Evolutionary conservation across 2,113 vertebrate genomes (phyloP).

Genomic region (Parus major): DNA sequence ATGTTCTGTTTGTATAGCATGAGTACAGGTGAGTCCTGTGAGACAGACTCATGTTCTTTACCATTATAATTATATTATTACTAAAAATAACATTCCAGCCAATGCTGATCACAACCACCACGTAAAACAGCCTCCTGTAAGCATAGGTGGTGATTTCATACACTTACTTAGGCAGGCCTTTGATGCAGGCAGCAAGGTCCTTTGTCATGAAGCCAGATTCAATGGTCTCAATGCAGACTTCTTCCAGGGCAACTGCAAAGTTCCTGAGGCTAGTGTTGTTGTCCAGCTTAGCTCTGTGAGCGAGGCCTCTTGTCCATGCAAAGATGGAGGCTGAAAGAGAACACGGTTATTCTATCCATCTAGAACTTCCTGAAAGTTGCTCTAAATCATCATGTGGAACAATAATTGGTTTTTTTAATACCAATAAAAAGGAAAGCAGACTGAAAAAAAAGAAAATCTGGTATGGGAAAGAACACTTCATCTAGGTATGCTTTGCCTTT

Average conservation of each 20-base stretch:
- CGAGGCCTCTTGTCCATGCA: conserved; percentile 93
- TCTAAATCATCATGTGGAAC: not conserved
- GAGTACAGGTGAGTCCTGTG: not conserved
- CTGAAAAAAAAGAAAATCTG: not conserved
- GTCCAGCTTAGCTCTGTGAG: conserved; percentile 93
- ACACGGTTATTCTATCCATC: not conserved
- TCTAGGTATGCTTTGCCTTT: not conserved
- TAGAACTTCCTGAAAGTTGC: not conserved
- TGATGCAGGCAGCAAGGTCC: conserved; percentile 96
- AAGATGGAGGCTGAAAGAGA: conserved; percentile 90
- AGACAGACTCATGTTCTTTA: not conserved
- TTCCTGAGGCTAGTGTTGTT: conserved; percentile 82
- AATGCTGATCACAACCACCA: not conserved
- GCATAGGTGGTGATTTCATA: not conserved
- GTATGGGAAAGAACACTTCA: not conserved
- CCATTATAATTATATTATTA: not conserved
- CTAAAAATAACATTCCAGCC: not conserved
- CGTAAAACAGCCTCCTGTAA: not conserved
- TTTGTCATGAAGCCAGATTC: conserved; percentile 98
- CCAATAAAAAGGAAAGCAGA: not conserved
- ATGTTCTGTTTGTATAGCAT: not conserved
- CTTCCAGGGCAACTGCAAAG: conserved; percentile 88
- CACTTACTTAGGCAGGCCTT: conserved; percentile 91
- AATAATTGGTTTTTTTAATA: not conserved
- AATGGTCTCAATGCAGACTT: conserved; percentile 94